These are phyloP conservation scores for Danio kyathit DNA, from an alignment of 2,797 vertebrate genomes.

Conservation along the genomic window DNA sequence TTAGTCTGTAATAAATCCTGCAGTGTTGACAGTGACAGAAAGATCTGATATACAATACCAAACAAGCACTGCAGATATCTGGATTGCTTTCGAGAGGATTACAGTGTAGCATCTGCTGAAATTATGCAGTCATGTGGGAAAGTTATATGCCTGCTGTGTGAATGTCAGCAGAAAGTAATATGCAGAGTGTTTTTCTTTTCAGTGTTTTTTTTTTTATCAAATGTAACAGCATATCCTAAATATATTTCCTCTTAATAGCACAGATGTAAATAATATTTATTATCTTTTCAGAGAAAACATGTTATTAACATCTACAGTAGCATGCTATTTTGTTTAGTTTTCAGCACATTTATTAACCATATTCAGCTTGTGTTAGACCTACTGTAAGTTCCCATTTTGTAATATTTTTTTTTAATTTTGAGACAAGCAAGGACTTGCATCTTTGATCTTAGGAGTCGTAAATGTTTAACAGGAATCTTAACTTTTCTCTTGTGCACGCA, in stretches of 20 bases:
- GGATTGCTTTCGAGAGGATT: conserved; percentile 51
- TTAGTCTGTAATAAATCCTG: conserved; percentile 22
- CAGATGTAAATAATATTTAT: not conserved
- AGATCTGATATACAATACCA: conserved; percentile 27
- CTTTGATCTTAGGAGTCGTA: not conserved
- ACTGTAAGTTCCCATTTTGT: not conserved
- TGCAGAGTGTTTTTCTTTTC: conserved; percentile 1
- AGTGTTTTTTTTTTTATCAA: not conserved
- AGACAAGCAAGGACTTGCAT: not conserved
- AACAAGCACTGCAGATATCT: conserved; percentile 39
- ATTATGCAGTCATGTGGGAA: conserved; percentile 23
- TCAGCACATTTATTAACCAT: not conserved
- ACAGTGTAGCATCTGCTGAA: conserved; percentile 41
- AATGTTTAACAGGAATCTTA: conserved; percentile 9
- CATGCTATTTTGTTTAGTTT: not conserved
- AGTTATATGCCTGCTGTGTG: not conserved
- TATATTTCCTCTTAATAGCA: not conserved
- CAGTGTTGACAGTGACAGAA: conserved; percentile 36
- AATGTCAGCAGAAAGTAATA: conserved; percentile 43
- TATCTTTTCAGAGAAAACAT: not conserved
- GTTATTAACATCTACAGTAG: not conserved
- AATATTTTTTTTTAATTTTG: too few relatives aligned
- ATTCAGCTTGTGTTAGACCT: not conserved
- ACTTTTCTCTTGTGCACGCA: not conserved
- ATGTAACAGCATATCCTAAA: conserved; percentile 1